A percentile compares a stretch with the other conserved stretches of the same genome.
Evolutionary conservation across 2,888 invertebrate genomes (phyloP).

Genomic region (Phortica okadai): DNA sequence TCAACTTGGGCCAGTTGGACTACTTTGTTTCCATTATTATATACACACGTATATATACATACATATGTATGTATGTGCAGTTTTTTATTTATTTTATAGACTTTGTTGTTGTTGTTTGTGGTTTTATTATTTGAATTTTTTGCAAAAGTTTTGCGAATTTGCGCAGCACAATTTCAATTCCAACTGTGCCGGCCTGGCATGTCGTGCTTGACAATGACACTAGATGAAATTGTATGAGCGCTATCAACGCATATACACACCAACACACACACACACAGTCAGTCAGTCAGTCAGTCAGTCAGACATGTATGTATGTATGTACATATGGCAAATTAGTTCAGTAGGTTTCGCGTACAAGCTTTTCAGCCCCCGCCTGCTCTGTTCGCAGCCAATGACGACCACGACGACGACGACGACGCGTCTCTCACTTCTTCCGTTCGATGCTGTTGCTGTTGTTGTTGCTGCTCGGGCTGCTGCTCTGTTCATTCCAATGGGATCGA

Average conservation of each 20-base stretch:
- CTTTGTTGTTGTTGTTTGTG: background rate
- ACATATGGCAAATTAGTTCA: conserved; percentile 66
- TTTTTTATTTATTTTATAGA: too few relatives aligned
- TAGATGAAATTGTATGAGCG: conserved; percentile 49
- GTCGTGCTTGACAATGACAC: conserved; percentile 23
- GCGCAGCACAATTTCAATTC: background rate
- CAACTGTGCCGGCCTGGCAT: conserved; percentile 9
- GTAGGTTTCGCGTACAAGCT: conserved; percentile 54
- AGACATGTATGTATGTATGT: conserved; percentile 1
- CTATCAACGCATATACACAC: conserved; percentile 52
- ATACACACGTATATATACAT: background rate
- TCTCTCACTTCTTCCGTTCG: background rate
- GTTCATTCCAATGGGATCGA: background rate
- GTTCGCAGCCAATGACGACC: conserved; percentile 5
- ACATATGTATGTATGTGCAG: background rate
- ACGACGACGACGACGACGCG: background rate
- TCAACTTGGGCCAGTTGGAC: background rate
- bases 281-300: conserved; percentile 15
- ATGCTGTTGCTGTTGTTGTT: background rate
- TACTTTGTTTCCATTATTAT: background rate
- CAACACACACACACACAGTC: conserved; percentile 43
- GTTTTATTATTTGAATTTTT: too few relatives aligned
- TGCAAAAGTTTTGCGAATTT: too few relatives aligned
- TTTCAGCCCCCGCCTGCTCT: conserved; percentile 23
- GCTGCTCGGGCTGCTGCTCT: background rate